These are phyloP conservation scores for Pseudochaenichthys georgianus DNA, from an alignment of 2,797 vertebrate genomes.

Conservation along the genomic window DNA sequence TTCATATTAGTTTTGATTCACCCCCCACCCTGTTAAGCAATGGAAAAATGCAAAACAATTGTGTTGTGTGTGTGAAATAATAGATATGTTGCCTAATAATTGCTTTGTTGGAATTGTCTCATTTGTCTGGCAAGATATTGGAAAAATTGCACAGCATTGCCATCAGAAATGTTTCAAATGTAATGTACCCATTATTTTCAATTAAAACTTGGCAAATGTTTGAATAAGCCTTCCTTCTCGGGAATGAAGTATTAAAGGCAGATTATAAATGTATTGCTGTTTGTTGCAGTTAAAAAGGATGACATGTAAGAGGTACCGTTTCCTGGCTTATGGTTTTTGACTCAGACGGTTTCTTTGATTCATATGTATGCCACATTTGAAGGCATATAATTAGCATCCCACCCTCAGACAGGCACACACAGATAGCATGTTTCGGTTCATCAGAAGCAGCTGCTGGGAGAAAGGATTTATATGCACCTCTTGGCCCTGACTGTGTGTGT, in stretches of 20 bases:
- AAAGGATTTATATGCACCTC: slow-evolving; percentile 30
- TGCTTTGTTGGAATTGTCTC: slow-evolving; percentile 43
- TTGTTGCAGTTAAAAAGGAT: slow-evolving; percentile 24
- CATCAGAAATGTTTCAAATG: slow-evolving; percentile 17
- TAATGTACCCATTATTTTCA: not conserved
- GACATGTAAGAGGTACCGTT: slow-evolving; percentile 29
- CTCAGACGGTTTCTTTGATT: slow-evolving; percentile 35
- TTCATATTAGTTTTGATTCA: slow-evolving; percentile 51
- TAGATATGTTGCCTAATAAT: slow-evolving; percentile 54
- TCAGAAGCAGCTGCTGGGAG: slow-evolving; percentile 26
- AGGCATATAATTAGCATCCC: slow-evolving; percentile 50
- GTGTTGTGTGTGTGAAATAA: slow-evolving; percentile 59
- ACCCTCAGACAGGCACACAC: not conserved
- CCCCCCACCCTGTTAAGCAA: slow-evolving; percentile 23
- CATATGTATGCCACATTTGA: slow-evolving; percentile 24
- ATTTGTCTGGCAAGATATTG: slow-evolving; percentile 38
- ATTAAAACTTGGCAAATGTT: not conserved
- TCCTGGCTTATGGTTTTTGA: slow-evolving; percentile 27
- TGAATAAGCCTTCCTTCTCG: not conserved
- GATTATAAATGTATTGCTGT: slow-evolving; percentile 10
- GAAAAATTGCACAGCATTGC: slow-evolving; percentile 18
- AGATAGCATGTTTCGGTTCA: not conserved
- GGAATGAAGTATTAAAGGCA: slow-evolving; percentile 5
- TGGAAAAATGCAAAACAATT: slow-evolving; percentile 46
- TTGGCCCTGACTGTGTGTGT: slow-evolving; percentile 28